These are phyloP conservation scores for Manacus vitellinus DNA, from an alignment of 2,113 vertebrate genomes.

Conservation along the genomic window DNA sequence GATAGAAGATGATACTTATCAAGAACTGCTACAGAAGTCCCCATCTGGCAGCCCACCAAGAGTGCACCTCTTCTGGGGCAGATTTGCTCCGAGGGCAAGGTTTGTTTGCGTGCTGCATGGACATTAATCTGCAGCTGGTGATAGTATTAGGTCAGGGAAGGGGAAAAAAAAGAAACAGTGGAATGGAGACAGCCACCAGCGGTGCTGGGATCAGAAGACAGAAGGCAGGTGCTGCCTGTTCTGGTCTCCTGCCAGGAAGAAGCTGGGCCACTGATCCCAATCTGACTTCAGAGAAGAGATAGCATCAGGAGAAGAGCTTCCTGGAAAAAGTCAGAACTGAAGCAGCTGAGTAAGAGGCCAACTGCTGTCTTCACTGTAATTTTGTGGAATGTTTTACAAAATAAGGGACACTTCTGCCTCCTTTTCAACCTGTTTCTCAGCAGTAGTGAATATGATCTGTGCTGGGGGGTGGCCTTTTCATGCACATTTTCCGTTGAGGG, in stretches of 20 bases:
- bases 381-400: neutral
- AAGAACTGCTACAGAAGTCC: neutral
- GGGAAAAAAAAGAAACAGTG: neutral
- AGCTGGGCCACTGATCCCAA: neutral
- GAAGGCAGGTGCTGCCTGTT: neutral
- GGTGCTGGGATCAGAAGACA: neutral
- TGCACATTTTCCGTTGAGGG: neutral
- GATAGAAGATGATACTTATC: neutral
- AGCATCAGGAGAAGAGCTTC: neutral
- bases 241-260: neutral
- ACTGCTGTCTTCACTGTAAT: neutral
- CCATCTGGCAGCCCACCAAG: neutral
- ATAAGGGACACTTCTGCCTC: neutral
- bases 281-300: neutral
- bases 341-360: neutral
- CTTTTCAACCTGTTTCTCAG: neutral
- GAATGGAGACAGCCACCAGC: fast-evolving
- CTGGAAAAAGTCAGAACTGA: neutral
- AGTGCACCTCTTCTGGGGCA: neutral
- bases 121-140: neutral
- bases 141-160: neutral
- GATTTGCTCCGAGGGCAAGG: neutral
- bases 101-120: neutral
- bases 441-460: neutral
- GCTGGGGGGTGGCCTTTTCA: neutral